These are phyloP conservation scores for Ursus arctos DNA, from an alignment of 2,113 vertebrate genomes.

Conservation along the genomic window DNA sequence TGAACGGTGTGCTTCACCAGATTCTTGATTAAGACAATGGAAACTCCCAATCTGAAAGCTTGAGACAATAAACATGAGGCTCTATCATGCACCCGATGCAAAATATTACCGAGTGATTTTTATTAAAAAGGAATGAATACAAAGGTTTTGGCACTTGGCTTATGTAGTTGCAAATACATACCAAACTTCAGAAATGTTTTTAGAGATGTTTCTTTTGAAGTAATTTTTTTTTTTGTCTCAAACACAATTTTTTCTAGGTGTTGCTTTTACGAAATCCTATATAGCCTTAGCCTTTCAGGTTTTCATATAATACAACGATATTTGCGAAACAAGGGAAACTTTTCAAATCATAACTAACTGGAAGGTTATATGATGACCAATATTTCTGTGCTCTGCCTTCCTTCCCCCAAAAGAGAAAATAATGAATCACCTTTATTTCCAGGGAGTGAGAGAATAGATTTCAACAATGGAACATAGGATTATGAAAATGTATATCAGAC, in stretches of 20 bases:
- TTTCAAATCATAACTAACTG: neutral
- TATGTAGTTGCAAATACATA: neutral
- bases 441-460: neutral
- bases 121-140: neutral
- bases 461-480: neutral
- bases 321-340: neutral
- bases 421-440: neutral
- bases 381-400: neutral
- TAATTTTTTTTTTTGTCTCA: neutral
- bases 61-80: neutral
- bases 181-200: neutral
- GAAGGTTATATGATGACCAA: neutral
- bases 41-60: neutral
- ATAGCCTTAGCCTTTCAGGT: neutral
- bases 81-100: neutral
- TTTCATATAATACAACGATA: constrained; percentile 53
- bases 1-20: neutral
- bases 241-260: neutral
- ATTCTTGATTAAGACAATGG: neutral
- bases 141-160: neutral
- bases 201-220: constrained; percentile 21
- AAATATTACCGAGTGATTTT: neutral
- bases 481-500: neutral
- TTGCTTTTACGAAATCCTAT: constrained; percentile 31
- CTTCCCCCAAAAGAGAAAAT: neutral